phyloP scores from a whole-genome alignment of 1,140 invertebrate species.

The Drosophila subobscura region DNA sequence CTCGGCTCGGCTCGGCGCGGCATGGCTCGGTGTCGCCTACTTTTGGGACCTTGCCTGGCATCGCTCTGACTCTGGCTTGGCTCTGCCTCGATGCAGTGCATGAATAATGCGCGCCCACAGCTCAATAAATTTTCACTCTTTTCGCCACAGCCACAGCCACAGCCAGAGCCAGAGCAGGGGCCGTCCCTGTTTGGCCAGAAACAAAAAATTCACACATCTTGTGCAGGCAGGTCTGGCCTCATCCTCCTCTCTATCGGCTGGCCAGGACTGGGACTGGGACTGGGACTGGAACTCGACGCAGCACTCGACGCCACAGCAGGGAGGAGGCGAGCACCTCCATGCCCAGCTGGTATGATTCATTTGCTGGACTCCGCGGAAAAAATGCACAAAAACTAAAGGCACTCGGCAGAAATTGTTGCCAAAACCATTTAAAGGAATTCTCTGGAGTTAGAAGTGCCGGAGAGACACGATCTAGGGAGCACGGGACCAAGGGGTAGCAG shows the following conservation, averaged over 20 bases:
- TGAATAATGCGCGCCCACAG: constrained; percentile 83
- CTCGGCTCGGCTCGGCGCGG: constrained; percentile 27
- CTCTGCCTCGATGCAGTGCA: constrained; percentile 60
- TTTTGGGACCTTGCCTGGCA: constrained; percentile 49
- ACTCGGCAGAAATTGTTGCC: constrained; percentile 56
- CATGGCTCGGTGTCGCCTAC: constrained; percentile 64
- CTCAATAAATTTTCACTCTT: constrained; percentile 83
- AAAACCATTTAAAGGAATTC: constrained; percentile 81
- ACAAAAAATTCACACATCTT: constrained; percentile 76
- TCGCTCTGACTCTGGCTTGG: constrained; percentile 3
- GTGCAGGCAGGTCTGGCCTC: constrained; percentile 19
- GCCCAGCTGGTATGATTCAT: constrained; percentile 72
- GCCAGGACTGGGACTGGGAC: constrained; percentile 20
- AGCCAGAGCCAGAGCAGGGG: constrained; percentile 18
- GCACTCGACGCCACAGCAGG: constrained; percentile 77
- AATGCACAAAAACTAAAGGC: constrained; percentile 17
- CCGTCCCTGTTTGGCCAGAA: constrained; percentile 28
- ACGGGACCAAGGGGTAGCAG: constrained; percentile 25
- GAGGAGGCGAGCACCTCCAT: constrained; percentile 59
- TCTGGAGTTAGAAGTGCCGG: constrained; percentile 65
- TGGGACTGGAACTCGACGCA: constrained; percentile 34
- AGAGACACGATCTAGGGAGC: constrained; percentile 67
- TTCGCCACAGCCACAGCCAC: constrained; percentile 64
- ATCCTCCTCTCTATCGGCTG: neutral
- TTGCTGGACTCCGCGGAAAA: constrained; percentile 43